Percentiles rank a stretch among this genome's conserved stretches.
Evolutionary conservation across 37 sponge, comb jelly and placozoan genomes (phyloP).

Genomic region (Axinella damicornis): DNA sequence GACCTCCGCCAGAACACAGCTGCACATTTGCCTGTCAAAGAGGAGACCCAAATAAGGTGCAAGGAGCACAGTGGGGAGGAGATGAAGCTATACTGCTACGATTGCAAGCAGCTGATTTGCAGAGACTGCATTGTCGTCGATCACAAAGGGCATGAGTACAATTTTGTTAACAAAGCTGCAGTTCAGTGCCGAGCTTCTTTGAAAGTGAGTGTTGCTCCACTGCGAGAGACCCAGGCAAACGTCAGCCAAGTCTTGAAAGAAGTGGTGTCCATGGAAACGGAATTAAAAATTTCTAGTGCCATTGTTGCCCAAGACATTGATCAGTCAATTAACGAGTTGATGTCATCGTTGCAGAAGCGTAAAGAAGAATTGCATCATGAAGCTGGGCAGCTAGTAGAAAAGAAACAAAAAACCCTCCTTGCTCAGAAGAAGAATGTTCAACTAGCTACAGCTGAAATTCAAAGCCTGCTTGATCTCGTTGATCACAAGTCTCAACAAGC

Average conservation of each 20-base stretch:
- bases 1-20: not conserved
- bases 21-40: not conserved
- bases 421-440: slow-evolving; percentile 6
- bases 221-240: not conserved
- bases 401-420: not conserved
- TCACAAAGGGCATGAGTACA: slow-evolving; percentile 6
- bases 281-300: not conserved
- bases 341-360: not conserved
- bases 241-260: not conserved
- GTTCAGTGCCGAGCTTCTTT: not conserved
- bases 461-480: not conserved
- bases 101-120: slow-evolving; percentile 8
- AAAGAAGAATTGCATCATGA: not conserved
- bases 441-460: not conserved
- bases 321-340: not conserved
- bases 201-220: not conserved
- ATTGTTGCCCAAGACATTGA: not conserved
- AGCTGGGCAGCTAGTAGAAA: not conserved
- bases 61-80: not conserved
- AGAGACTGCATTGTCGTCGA: slow-evolving; percentile 1
- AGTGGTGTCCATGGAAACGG: not conserved
- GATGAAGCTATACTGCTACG: slow-evolving; percentile 14
- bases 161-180: slow-evolving; percentile 11
- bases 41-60: not conserved
- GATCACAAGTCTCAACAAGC: not conserved